Base-by-base conservation (phyloP, 2,113 vertebrate species). In the Maccullochella peelii region DNA sequence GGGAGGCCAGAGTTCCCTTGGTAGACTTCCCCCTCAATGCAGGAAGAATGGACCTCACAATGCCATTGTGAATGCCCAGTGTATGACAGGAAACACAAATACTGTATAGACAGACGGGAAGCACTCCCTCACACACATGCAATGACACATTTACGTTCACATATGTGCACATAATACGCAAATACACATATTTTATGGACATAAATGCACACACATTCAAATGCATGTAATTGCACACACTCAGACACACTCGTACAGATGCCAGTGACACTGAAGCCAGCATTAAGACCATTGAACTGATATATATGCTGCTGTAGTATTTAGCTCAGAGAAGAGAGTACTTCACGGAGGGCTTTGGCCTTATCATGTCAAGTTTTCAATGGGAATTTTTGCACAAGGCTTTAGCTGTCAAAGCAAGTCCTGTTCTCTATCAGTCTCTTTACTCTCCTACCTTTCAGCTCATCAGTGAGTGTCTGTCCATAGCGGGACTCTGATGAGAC, bases 31-130 rank as follows among this genome's bases (percentile, higher is more conserved):
- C 50, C 49, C 30, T n/a, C 50, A n/a, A 4, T 40, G 21, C 84
- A 89, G 92, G 85, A 91, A 86, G 79, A 83, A 38, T 1, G 2
- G 50, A 75, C 74, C 65, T 65, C 76, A 83, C 77, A 88, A 75
- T 88, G 75, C 89, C 79, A 81, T 90, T 89, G 85, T 90, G 42
- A 82, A 27, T 44, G 73, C 33, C 36, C 21, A 4, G 21, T 79
- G 86, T 86, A 50, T 38, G 57, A 76, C 47, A 76, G 86, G 90
- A 88, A 87, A 82, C 73, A 18, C 58, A 76, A 30, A 58, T 16
- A 57, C 23, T 63, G 68, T 25, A 76, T 27, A 71, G 66, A 81
- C 5, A 69, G 18, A 69, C 1, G 36, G 65, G 81, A 87, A 82
- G 38, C 57, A 14, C 27, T 30, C 59, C 18, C 67, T 27, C 40